These are phyloP conservation scores for Habroteleia sp. DNA, from an alignment of 2,888 invertebrate species.

Conservation along the genomic window DNA sequence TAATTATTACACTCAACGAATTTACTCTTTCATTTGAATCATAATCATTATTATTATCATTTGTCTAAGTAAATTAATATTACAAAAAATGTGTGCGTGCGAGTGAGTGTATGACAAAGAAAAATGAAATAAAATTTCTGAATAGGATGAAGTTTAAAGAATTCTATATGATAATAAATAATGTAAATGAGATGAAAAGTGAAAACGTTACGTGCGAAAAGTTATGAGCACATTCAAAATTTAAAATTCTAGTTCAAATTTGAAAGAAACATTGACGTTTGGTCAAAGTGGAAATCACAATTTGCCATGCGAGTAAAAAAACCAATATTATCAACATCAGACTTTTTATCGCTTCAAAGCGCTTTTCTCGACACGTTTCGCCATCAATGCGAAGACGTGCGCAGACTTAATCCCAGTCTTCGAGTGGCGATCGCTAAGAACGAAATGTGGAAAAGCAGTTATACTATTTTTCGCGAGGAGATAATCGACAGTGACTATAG, in stretches of 20 bases:
- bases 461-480: slow-evolving; percentile 24
- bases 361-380: slow-evolving; percentile 41
- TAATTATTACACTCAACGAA: slow-evolving; percentile 1
- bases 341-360: slow-evolving; percentile 28
- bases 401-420: slow-evolving; percentile 50
- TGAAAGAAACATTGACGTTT: slow-evolving; percentile 3
- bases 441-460: slow-evolving; percentile 26
- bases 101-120: neutral
- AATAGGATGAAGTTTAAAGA: neutral
- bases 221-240: neutral
- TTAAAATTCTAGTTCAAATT: slow-evolving; percentile 1
- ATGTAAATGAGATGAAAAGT: neutral
- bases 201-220: neutral
- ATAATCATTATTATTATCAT: neutral
- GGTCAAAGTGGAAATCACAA: slow-evolving; percentile 10
- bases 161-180: slow-evolving; percentile 2
- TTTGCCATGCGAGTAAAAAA: slow-evolving; percentile 27
- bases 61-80: neutral
- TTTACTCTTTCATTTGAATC: neutral
- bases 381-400: slow-evolving; percentile 31
- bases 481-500: slow-evolving; percentile 38
- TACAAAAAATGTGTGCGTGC: no score
- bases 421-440: slow-evolving; percentile 28
- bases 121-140: neutral
- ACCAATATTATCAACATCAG: slow-evolving; percentile 27